Base-by-base conservation (phyloP, 92 coral and sea anemone genomes). In the Actinernus sp. region DNA sequence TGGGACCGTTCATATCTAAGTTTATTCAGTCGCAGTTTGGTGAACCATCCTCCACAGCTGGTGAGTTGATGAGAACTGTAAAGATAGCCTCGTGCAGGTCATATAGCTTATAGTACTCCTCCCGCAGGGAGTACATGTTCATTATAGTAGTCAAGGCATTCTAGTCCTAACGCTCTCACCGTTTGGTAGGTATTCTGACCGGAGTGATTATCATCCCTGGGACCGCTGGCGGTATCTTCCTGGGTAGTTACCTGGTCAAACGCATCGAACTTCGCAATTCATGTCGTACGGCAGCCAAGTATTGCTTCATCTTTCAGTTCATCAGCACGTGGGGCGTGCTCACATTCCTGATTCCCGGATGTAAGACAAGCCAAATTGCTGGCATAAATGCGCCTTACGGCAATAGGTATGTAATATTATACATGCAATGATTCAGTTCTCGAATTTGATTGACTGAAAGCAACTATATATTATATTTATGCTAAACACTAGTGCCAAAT, bases 161-260 rank as follows among this genome's bases (percentile, higher is more conserved):
- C n/a, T 17, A 20, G 49, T 43, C 5, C 21, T 19, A 2, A 24
- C 25, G 10, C 19, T 13, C 51, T 63, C 46, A 14, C 2, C 25
- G 19, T 14, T 52, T 36, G 24, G 32, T 57, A 75, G 96, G 96
- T 61, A 94, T 94, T 62, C 83, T 91, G 52, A 85, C 97, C 12
- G 98, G 98, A 2, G 90, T 87, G 36, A 90, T 94, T 13, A 94
- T 94, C 44, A 81, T 94, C 49, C 92, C 98, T 14, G 98, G 98
- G 17, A 91, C 98, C 72, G 98, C 98, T 1, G 92, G 98, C 86
- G 98, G 98, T 81, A 94, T 94, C 33, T 87, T 94, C 79, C 88
- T 94, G 73, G 98, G 98, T 3, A 94, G 98, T 79, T 94, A 90
- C 82, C 72, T 91, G 51, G 48, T 94, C 68, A 94, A 94, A 72